Percentiles rank a stretch among this genome's conserved stretches.
phyloP scores from a whole-genome alignment of 2,888 invertebrate genomes.

The Drosophila mayaguana region DNA sequence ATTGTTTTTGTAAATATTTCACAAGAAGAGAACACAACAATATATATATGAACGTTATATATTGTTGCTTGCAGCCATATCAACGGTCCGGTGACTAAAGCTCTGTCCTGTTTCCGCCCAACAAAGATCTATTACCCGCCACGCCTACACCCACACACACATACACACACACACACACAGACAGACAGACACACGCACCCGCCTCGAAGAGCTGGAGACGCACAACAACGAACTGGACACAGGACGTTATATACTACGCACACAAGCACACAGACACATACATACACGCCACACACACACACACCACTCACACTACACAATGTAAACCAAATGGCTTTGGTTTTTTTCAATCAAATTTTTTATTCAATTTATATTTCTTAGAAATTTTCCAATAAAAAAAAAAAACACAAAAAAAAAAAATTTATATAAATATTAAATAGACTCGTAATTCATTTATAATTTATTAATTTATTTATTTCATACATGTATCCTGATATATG shows the following conservation, averaged over 20 bases:
- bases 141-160: conserved; percentile 30
- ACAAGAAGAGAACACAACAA: conserved; percentile 28
- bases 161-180: conserved; percentile 6
- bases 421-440: conserved; percentile 10
- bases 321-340: conserved; percentile 69
- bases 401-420: background rate
- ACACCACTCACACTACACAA: conserved; percentile 53
- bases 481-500: conserved; percentile 15
- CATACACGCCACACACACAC: conserved; percentile 31
- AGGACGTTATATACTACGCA: conserved; percentile 32
- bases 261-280: conserved; percentile 31
- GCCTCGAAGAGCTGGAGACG: conserved; percentile 54
- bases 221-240: conserved; percentile 54
- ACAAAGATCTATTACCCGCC: conserved; percentile 50
- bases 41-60: conserved; percentile 47
- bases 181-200: conserved; percentile 15
- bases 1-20: conserved; percentile 2
- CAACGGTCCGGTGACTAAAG: conserved; percentile 86
- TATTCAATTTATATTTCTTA: conserved; percentile 64
- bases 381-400: conserved; percentile 30
- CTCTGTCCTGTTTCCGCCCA: conserved; percentile 61
- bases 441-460: conserved; percentile 37
- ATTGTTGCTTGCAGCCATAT: conserved; percentile 83
- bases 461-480: conserved; percentile 49
- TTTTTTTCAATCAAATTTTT: conserved; percentile 47